Evolutionary conservation across 2,113 vertebrate genomes (phyloP), one percentile per base, ranked within the genome.

Genomic region (Rutilus rutilus): DNA sequence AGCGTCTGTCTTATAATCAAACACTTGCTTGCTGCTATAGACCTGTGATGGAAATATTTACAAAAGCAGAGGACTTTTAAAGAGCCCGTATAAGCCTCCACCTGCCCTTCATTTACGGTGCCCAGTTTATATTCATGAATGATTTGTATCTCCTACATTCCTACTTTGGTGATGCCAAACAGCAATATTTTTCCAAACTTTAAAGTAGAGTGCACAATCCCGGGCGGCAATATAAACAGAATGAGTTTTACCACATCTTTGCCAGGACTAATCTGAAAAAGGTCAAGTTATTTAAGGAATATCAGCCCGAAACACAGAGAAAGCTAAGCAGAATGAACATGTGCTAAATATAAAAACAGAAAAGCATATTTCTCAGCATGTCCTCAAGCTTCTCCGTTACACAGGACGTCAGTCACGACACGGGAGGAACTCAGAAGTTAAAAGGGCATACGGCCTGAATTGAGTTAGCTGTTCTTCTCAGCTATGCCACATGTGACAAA

Each of bases 41-140:
- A 75, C 88, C 86, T 23, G 64, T 78, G 85, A 83, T 79, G 83
- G 86, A 59, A 85, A 87, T 89, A 77, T 87, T 87, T 83, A 85
- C 64, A 87, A 71, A 87, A 82, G 23, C 30, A 86, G 50, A 76
- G 64, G 25, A 6, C 25, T 10, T 36, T 27, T 54, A 78, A 33
- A 78, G n/a, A 79, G 42, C 11, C 27, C 6, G 19, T 21, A n/a
- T 85, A 82, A 82, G 50, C 15, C 27, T 76, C 67, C 25, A 33
- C 30, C 30, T 81, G 75, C n/a, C 52, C 47, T 78, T 39, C 19
- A 27, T 71, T 73, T 62, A 64, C 0, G 50, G 11, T 62, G 23
- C 54, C 42, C 67, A 47, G 80, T 78, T 87, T 82, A 67, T 71
- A 65, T 60, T 82, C 81, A 30, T 71, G 50, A 82, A 52, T 62